Evolutionary conservation across 2,797 vertebrate genomes (phyloP), one percentile per base, ranked within the genome.

Genomic region (Myoxocephalus aenaeus): DNA sequence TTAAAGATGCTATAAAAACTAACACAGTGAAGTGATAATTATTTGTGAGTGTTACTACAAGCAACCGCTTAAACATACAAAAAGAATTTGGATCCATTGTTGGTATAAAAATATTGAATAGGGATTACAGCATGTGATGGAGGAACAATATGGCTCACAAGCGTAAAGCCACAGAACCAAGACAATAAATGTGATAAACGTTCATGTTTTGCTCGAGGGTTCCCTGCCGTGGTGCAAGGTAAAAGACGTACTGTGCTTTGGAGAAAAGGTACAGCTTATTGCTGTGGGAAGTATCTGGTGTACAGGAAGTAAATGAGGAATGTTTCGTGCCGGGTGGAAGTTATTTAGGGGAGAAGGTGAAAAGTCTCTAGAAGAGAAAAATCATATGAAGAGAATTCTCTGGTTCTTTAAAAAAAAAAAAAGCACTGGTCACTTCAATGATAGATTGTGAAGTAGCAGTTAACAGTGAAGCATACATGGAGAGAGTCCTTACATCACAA

Each of bases 251-350:
- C 5, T 29, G 22, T 42, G 46, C 12, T 36, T 38, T 7, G 20
- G 51, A 42, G 8, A 57, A 58, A 32, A 63, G 27, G 51, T 38
- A 12, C 8, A 34, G 9, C 14, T 66, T 66, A 59, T 53, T 48
- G 22, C 54, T 56, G 13, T 8, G 7, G n/a, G 7, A 22, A 34
- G n/a, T 29, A 75, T 44, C 63, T 46, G 50, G 67, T 59, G 50
- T 72, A 70, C 69, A 65, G 42, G 53, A 64, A 74, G 62, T 58
- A 42, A 40, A 34, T 14, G 27, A 61, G n/a, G 62, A 27, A 36
- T 53, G 58, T 12, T 9, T 22, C 5, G 18, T 2, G 22, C 12
- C 5, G 15, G 13, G 36, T 44, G 73, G 68, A 65, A 32, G 36
- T 66, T 17, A 57, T 46, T 50, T 56, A 38, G 13, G 5, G 27